Evolutionary conservation across 2,888 invertebrate species (phyloP), one percentile per base, ranked within the genome.

Genomic region (Metallyticus violacea): DNA sequence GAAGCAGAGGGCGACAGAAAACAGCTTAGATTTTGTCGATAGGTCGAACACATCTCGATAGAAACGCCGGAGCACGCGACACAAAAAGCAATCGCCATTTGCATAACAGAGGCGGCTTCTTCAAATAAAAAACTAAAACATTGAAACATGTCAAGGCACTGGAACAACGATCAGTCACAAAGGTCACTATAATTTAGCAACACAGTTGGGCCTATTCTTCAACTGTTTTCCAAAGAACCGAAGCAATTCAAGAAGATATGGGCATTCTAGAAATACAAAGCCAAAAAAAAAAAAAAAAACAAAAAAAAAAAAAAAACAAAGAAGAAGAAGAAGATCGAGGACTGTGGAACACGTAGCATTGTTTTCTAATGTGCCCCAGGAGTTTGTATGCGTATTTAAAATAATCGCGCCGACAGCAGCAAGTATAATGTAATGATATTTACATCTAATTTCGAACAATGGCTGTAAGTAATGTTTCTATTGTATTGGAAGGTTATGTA

Each of bases 391-490:
- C n/a, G n/a, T n/a, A 81, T 81, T 81, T 81, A 81, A 62, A 81
- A 81, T 81, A 81, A 81, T 81, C 26, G 81, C 30, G 40, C 30
- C 40, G 81, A 26, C 81, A 81, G 9, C 25, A 81, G 40, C 40
- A 62, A 62, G 40, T 62, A 62, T 62, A 62, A 62, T 62, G 40
- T 62, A 62, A 62, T 25, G 26, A 40, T 26, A 81, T 81, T 81
- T 81, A 81, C 81, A 81, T 81, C 30, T 40, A 81, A 81, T 81
- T 40, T 81, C 81, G 40, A 81, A 25, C 81, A 26, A 25, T 29
- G 9, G 40, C n/a, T 81, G 15, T 81, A 81, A 81, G 81, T 81
- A 81, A 81, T 81, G 81, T 29, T 81, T 26, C 81, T 81, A 81
- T 40, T 81, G 81, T 81, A 40, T 25, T 40, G 40, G 26, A 78